Conservation (phyloP, 2,888 invertebrate genomes). For the Drosophila melanosoma region DNA sequence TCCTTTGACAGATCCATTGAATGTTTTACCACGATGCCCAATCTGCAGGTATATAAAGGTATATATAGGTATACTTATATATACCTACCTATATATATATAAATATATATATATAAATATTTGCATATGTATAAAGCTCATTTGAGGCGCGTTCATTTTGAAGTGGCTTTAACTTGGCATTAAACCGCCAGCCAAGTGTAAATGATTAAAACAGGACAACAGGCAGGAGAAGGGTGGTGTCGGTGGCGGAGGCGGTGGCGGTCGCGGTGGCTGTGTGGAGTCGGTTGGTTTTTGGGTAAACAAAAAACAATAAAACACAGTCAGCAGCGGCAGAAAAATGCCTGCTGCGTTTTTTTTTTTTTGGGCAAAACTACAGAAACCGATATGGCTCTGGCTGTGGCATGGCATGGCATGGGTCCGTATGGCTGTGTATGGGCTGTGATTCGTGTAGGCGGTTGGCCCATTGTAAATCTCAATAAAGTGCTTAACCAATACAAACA, state of each 20-base stretch:
- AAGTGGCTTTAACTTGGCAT: conserved; percentile 48
- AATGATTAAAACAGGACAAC: conserved; percentile 58
- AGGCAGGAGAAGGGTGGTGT: neutral
- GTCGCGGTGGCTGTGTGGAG: neutral
- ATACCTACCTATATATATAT: neutral
- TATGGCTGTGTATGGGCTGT: conserved; percentile 1
- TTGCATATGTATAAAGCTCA: conserved; percentile 49
- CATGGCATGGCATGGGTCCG: fast-evolving
- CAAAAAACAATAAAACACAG: conserved; percentile 59
- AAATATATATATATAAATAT: neutral
- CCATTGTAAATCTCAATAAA: conserved; percentile 42
- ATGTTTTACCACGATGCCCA: neutral
- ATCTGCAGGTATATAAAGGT: neutral
- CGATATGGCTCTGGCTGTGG: neutral
- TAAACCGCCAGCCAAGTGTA: conserved; percentile 59
- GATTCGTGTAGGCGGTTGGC: conserved; percentile 12
- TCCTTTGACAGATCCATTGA: neutral
- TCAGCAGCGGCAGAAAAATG: conserved; percentile 24
- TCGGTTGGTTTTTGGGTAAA: neutral
- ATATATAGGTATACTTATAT: neutral
- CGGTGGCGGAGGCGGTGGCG: neutral
- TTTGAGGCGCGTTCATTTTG: conserved; percentile 61
- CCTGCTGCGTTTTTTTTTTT: neutral
- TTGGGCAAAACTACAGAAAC: neutral
- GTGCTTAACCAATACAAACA: conserved; percentile 37